Conservation (phyloP, 2,113 vertebrate species). For the Arenaria interpres region DNA sequence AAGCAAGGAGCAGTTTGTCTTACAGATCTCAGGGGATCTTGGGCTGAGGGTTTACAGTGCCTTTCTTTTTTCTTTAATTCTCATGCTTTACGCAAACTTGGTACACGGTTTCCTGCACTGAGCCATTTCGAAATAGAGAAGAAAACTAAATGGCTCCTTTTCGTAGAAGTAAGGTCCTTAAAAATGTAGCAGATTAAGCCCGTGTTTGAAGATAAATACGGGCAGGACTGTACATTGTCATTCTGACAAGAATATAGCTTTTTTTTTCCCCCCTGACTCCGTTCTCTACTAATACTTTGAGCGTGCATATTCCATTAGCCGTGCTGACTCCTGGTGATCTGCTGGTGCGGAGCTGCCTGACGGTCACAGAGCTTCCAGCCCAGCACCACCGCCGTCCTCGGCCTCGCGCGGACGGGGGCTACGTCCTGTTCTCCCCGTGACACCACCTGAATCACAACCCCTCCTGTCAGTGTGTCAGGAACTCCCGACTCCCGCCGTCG, state of each 20-base stretch:
- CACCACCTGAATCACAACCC: neutral
- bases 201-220: neutral
- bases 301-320: slow-evolving; percentile 25
- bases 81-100: neutral
- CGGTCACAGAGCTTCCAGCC: too few species aligned
- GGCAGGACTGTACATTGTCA: neutral
- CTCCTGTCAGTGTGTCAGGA: neutral
- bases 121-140: neutral
- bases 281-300: neutral
- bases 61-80: neutral
- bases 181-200: slow-evolving; percentile 24
- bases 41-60: neutral
- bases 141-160: neutral
- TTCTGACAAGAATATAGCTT: slow-evolving; percentile 32
- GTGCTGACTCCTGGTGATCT: neutral
- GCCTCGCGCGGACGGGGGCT: neutral
- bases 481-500: neutral
- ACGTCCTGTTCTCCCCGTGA: neutral
- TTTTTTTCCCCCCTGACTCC: neutral
- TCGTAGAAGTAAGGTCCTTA: neutral
- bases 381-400: neutral
- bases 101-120: neutral
- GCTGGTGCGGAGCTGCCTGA: too few species aligned
- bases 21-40: neutral
- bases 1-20: neutral